These are phyloP conservation scores for Willowsia nigromaculata DNA, from an alignment of 2,888 invertebrate genomes.

Conservation along the genomic window DNA sequence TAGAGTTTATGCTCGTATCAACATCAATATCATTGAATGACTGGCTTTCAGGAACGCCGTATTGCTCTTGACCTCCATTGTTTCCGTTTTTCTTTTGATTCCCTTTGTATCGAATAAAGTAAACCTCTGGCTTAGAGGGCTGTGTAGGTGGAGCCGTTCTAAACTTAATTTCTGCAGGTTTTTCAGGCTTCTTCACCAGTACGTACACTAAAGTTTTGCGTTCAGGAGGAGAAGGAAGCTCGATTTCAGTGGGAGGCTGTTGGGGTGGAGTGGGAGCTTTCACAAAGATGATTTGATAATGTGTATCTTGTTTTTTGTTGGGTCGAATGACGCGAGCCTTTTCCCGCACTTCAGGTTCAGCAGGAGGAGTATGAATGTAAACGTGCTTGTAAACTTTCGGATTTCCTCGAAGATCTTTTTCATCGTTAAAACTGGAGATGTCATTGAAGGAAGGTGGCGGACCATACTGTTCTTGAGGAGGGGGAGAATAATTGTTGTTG, in stretches of 20 bases:
- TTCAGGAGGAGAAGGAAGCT: conserved; percentile 87
- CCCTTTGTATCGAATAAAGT: conserved; percentile 90
- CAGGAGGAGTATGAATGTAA: conserved; percentile 94
- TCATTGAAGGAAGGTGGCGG: background rate
- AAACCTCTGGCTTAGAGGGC: conserved; percentile 93
- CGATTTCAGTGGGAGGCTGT: conserved; percentile 85
- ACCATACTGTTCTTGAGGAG: background rate
- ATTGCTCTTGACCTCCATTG: background rate
- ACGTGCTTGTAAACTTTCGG: conserved; percentile 87
- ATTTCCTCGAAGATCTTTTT: background rate
- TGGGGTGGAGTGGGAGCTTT: conserved; percentile 87
- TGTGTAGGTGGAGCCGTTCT: conserved; percentile 89
- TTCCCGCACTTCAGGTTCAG: conserved; percentile 82
- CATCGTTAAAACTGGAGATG: background rate
- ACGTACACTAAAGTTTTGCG: conserved; percentile 92
- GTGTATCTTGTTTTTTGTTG: conserved; percentile 84
- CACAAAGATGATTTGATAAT: conserved; percentile 92
- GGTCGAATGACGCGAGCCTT: conserved; percentile 80
- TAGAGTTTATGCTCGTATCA: background rate
- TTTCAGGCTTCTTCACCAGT: conserved; percentile 92
- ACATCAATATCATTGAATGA: background rate
- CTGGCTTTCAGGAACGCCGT: background rate
- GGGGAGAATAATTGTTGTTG: background rate
- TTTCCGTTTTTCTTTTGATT: background rate
- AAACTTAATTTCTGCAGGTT: conserved; percentile 88